Evolutionary conservation across 2,888 invertebrate species (phyloP).

Genomic region (Taenaris catops): DNA sequence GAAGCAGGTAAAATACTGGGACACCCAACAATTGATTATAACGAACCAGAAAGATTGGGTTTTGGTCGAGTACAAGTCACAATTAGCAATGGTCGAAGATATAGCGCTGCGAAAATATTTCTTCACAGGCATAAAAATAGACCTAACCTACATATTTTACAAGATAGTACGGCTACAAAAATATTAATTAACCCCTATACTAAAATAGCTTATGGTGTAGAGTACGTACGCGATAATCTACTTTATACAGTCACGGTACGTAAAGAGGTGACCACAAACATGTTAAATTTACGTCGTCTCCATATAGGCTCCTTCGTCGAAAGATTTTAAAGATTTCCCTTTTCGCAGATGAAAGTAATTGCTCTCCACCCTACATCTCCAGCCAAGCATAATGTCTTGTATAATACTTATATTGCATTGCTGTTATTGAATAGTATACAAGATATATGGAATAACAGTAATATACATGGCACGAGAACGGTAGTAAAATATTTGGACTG

Average conservation of each 20-base stretch:
- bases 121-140: constrained; percentile 80
- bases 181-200: constrained; percentile 82
- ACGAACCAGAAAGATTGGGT: constrained; percentile 81
- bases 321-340: too few relatives aligned
- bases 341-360: too few relatives aligned
- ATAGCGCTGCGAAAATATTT: constrained; percentile 83
- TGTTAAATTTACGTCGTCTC: constrained; percentile 94
- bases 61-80: constrained; percentile 84
- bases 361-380: too few relatives aligned
- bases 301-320: constrained; percentile 92
- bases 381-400: constrained; percentile 95
- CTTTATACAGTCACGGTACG: constrained; percentile 76
- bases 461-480: too few relatives aligned
- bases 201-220: constrained; percentile 84
- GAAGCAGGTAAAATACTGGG: constrained; percentile 83
- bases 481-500: too few relatives aligned
- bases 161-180: constrained; percentile 82
- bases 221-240: constrained; percentile 77
- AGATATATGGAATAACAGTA: too few relatives aligned
- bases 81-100: constrained; percentile 78
- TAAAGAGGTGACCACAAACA: constrained; percentile 83
- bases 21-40: constrained; percentile 84
- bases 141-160: constrained; percentile 84
- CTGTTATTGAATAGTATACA: too few relatives aligned
- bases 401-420: constrained; percentile 77